Evolutionary conservation across 2,888 invertebrate species (phyloP), one percentile per base, ranked within the genome.

Genomic region (Hypsopygia costalis): DNA sequence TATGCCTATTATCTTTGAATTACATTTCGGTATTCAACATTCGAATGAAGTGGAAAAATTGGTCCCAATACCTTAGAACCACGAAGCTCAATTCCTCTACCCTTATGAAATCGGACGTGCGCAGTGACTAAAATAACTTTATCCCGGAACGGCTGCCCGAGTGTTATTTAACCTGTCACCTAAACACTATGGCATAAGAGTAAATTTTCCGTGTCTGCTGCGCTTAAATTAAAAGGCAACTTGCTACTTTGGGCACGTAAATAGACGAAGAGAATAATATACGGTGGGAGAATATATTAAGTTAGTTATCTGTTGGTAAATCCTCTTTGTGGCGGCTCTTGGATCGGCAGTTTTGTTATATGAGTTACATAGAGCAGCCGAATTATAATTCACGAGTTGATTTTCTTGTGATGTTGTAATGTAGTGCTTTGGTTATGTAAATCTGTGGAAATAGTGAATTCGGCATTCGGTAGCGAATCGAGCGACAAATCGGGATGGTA

Each of bases 261-360:
- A 31, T n/a, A 37, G 30, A 37, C 21, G 36, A 30, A 20, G 30
- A 30, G 29, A 21, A 37, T 29, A 29, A 37, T 38, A 34, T 42
- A 35, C 25, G 25, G 33, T 25, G 6, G 22, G 27, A 33, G 10
- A 22, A 34, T 42, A 34, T 37, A 37, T 37, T 30, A 22, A 38
- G 42, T 38, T 34, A 42, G 37, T 38, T 40, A 40, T 33, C 43
- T 16, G 28, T 28, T 25, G 25, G 39, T 43, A 43, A 39, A 39
- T 36, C 35, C 37, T 38, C 36, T 39, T 43, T 35, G 35, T 43
- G 39, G 39, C 30, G 33, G 36, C 20, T 28, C 21, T 39, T 35
- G 30, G 27, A 31, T 40, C 21, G 20, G 12, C 10, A 32, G 34
- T 30, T 35, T 12, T 8, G 8, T 7, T 11, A 30, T 36, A n/a